Percentiles rank a stretch among this genome's conserved stretches.
Evolutionary conservation across 1,140 invertebrate genomes (phyloP).

Genomic region (Papilio aristodemus): DNA sequence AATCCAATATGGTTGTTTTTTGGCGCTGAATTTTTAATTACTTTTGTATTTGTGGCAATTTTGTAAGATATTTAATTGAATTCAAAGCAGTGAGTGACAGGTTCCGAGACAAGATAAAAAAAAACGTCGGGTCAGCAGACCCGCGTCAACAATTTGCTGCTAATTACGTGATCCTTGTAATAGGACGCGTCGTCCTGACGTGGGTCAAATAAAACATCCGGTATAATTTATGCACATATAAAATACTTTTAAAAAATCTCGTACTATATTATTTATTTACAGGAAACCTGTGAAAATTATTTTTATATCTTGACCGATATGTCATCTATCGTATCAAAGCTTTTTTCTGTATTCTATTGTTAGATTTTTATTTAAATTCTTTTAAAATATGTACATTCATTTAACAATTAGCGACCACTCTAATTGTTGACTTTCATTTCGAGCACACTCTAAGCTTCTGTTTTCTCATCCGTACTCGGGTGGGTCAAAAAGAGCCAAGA

Average conservation of each 20-base stretch:
- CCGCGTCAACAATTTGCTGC: constrained; percentile 39
- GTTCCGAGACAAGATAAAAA: constrained; percentile 29
- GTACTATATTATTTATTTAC: too few relatives aligned
- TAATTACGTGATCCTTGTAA: constrained; percentile 36
- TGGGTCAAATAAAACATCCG: constrained; percentile 34
- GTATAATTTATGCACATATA: constrained; percentile 24
- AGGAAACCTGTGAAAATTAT: too few relatives aligned
- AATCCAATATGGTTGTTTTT: too few relatives aligned
- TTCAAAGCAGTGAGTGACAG: constrained; percentile 17
- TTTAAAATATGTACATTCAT: neutral
- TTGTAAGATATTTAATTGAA: neutral
- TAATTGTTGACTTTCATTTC: constrained; percentile 14
- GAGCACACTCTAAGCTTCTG: constrained; percentile 18
- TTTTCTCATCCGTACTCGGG: constrained; percentile 3
- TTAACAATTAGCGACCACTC: constrained; percentile 12
- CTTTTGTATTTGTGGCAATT: neutral
- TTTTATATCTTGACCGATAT: too few relatives aligned
- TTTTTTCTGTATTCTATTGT: too few relatives aligned
- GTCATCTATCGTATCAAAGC: too few relatives aligned
- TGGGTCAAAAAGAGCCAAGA: constrained; percentile 14
- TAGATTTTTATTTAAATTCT: too few relatives aligned
- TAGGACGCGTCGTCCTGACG: constrained; percentile 24
- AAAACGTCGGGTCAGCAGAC: constrained; percentile 26
- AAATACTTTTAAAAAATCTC: too few relatives aligned
- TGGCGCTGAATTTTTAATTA: neutral